These are phyloP conservation scores for Cygnus olor DNA, from an alignment of 2,797 vertebrate genomes.

Conservation along the genomic window DNA sequence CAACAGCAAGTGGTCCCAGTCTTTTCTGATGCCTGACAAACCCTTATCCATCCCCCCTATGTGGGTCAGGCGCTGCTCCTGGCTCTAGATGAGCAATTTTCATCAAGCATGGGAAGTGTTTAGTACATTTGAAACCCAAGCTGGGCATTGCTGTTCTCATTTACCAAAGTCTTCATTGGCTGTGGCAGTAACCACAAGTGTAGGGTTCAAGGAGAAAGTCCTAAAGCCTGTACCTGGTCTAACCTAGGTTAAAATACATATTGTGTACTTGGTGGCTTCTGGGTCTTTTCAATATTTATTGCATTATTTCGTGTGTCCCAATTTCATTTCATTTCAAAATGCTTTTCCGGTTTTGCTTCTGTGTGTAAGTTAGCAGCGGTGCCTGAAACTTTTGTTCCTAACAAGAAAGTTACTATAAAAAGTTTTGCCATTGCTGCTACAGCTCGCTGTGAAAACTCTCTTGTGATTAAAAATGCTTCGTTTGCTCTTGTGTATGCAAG, in stretches of 20 bases:
- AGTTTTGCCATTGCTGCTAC: conserved; percentile 49
- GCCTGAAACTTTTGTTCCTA: background rate
- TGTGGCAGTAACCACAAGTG: background rate
- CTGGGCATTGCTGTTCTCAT: background rate
- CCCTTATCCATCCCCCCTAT: background rate
- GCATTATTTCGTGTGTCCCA: background rate
- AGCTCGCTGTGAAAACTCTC: conserved; percentile 52
- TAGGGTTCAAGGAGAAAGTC: background rate
- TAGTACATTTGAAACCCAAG: background rate
- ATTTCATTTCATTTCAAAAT: background rate
- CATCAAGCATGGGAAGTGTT: background rate
- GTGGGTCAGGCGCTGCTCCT: accelerated
- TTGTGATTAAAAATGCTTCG: conserved; percentile 57
- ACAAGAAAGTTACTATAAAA: conserved; percentile 52
- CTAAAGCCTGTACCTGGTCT: background rate
- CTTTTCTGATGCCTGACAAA: background rate
- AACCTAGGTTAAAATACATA: background rate
- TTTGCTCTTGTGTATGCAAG: conserved; percentile 66
- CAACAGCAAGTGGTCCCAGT: background rate
- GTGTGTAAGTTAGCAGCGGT: background rate
- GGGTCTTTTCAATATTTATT: background rate
- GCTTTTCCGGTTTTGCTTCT: background rate
- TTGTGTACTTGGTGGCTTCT: background rate
- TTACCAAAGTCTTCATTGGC: accelerated
- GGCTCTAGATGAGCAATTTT: accelerated